phyloP scores from a whole-genome alignment of 2,113 vertebrate species.

The Anser cygnoides region DNA sequence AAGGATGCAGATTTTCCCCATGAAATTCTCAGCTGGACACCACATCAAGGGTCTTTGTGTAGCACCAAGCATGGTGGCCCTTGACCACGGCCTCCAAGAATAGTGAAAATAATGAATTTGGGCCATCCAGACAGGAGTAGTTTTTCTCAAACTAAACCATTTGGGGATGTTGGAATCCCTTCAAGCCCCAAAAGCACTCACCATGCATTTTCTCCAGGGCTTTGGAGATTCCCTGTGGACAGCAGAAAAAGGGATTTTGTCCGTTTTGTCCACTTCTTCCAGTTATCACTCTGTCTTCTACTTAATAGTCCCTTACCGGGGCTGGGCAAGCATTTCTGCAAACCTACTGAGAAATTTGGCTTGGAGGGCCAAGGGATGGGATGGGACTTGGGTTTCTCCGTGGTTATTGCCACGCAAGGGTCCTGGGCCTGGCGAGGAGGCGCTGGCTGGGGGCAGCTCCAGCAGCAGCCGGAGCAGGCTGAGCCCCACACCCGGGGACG shows the following conservation, averaged over 20 bases:
- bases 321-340: background rate
- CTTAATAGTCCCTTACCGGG: accelerated
- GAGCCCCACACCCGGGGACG: accelerated
- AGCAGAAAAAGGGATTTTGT: background rate
- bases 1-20: background rate
- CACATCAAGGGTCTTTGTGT: background rate
- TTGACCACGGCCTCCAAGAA: background rate
- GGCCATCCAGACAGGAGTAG: background rate
- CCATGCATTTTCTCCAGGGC: background rate
- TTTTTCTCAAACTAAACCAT: background rate
- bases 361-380: background rate
- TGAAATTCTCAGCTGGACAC: background rate
- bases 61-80: background rate
- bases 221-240: background rate
- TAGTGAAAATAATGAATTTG: background rate
- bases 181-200: background rate
- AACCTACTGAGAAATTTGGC: accelerated
- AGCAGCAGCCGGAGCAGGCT: background rate
- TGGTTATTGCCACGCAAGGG: background rate
- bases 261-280: background rate
- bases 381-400: background rate
- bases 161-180: background rate
- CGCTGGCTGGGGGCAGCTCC: background rate
- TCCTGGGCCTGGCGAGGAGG: background rate
- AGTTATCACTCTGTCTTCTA: background rate